Base-by-base conservation (phyloP, 2,113 vertebrate genomes). In the Natator depressus region DNA sequence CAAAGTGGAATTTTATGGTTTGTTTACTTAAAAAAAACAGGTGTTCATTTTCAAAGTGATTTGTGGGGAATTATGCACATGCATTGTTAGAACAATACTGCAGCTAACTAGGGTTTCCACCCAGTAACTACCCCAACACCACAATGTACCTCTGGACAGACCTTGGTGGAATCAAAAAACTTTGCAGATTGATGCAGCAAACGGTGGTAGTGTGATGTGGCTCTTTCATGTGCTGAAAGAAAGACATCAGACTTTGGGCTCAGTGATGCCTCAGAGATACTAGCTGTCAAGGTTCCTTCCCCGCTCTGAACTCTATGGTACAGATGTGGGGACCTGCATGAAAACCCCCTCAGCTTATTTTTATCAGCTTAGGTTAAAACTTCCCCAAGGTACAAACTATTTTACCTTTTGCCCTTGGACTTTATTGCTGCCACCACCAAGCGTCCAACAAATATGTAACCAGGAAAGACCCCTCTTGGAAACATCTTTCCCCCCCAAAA, bases 11-110 rank as follows among this genome's bases (percentile, higher is more conserved):
- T 53, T 10, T 62, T 62, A 10, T 10, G 1, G 17, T 55, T 49
- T 59, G 10, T 75, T 86, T 84, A 47, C 88, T 79, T 86, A 91
- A 88, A 93, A 95, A 95, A 47, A 84, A 85, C 82, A 31, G 2
- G 42, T 79, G 51, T 42, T 1, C 88, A 55, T 82, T 97, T 96
- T 80, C 79, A 93, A 93, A 84, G 87, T 88, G 89, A 19, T 38
- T 72, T 31, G 8, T 86, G 84, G 76, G 89, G 95, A 95, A 97
- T 94, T 87, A 89, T 53, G 55, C 59, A 38, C 4, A 76, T 79
- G 87, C 85, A 57, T 89, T 17, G 83, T 97, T 96, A 92, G 94
- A 95, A 91, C 94, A 90, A 55, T 57, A 82, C 81, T 91, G 75
- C 87, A 94, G 88, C 90, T 87, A 72, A 54, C 50, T 20, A 87